A percentile compares a stretch with the other conserved stretches of the same genome.
These are phyloP conservation scores for Penaeus monodon DNA, from an alignment of 2,888 invertebrate genomes.

Conservation along the genomic window DNA sequence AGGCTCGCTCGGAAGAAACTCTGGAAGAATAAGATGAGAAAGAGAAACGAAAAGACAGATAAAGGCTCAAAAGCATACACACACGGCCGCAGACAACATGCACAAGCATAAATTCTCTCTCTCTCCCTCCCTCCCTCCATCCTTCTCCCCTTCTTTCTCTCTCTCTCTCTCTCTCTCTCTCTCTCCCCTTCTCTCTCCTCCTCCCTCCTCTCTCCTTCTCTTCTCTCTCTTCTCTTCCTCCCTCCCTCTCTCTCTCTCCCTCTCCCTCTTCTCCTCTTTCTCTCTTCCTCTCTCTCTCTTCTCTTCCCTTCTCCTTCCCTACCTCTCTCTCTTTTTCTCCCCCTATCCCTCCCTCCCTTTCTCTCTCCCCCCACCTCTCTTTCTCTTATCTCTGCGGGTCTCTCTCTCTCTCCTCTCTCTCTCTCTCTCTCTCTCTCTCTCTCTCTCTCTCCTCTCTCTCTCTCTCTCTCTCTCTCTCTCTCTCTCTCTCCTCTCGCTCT, in stretches of 20 bases:
- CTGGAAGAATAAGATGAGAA: too few relatives aligned
- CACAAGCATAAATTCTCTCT: too few relatives aligned
- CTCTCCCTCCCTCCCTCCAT: too few relatives aligned
- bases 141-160: too few relatives aligned
- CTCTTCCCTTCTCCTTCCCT: too few relatives aligned
- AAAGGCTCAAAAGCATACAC: too few relatives aligned
- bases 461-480: neutral
- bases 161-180: neutral
- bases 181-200: neutral
- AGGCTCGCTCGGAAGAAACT: too few relatives aligned
- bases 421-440: neutral
- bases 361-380: neutral
- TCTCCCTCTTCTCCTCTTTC: too few relatives aligned
- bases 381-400: neutral
- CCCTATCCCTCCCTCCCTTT: too few relatives aligned
- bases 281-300: neutral
- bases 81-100: too few relatives aligned
- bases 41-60: too few relatives aligned
- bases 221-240: neutral
- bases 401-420: neutral
- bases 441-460: neutral
- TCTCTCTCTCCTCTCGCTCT: neutral
- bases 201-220: neutral
- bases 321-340: neutral
- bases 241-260: neutral